phyloP scores from a whole-genome alignment of 2,113 vertebrate species.

The Dipodomys spectabilis region DNA sequence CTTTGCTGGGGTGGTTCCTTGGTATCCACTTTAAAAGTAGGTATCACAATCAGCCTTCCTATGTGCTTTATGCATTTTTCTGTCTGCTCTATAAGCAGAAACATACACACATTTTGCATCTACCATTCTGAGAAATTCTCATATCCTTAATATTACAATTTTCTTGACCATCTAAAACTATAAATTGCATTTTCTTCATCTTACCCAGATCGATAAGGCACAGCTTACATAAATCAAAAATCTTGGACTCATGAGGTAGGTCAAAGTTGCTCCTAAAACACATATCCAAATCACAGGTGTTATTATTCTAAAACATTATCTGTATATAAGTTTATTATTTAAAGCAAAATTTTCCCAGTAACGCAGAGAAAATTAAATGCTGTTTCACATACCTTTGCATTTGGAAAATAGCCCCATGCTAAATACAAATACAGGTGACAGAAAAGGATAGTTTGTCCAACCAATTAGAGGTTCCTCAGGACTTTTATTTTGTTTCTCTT shows the following conservation, averaged over 20 bases:
- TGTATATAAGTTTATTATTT: background rate
- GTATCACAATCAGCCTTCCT: background rate
- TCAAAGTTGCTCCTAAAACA: conserved; percentile 84
- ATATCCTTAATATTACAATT: conserved; percentile 27
- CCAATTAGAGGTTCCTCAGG: background rate
- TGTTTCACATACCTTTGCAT: background rate
- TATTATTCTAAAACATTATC: background rate
- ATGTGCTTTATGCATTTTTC: background rate
- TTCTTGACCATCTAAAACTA: conserved; percentile 2
- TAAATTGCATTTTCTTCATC: conserved; percentile 68
- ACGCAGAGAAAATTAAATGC: background rate
- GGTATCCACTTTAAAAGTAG: background rate
- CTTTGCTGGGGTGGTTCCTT: background rate
- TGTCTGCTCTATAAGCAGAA: background rate
- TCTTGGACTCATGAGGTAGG: conserved; percentile 86
- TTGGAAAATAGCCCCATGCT: background rate
- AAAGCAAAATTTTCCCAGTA: background rate
- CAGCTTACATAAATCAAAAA: conserved; percentile 88
- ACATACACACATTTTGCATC: background rate
- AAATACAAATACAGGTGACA: background rate
- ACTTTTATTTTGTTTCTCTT: background rate
- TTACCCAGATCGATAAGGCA: conserved; percentile 90
- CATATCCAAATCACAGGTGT: conserved; percentile 45
- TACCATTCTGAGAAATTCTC: conserved; percentile 55
- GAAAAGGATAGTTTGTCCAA: background rate